Evolutionary conservation across 2,113 vertebrate genomes (phyloP), one percentile per base, ranked within the genome.

Genomic region (Eolophus roseicapilla): DNA sequence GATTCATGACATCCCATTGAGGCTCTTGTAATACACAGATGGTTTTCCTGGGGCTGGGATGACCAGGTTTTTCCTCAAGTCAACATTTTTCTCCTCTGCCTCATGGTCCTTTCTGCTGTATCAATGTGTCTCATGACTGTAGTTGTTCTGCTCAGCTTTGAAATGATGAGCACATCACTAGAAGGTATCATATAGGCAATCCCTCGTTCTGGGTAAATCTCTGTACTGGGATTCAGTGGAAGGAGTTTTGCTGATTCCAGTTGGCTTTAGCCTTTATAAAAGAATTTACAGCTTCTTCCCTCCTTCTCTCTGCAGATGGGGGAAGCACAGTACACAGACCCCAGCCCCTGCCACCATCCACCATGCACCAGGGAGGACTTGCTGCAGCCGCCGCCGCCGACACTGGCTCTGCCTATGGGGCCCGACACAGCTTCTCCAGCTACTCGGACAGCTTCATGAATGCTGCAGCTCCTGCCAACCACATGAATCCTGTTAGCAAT

Each of bases 381-480:
- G 98, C 97, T 0, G 98, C 97, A 0, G 98, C 98, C 0, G 97
- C 98, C 0, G 97, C 98, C 0, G 97, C 98, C 0, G 99, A 99
- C 96, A 98, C 97, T 69, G 86, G 98, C 97, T 98, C 99, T 3
- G 99, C 99, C 75, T 99, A 99, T 1, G 99, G 99, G 28, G 98
- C 99, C 92, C 98, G 99, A 59, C 99, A 99, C 97, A 94, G 99
- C 97, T 99, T 99, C 98, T 99, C 99, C 98, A 99, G 99, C 98
- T 99, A 99, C 97, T 99, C 99, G 0, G 99, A 99, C 91, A 99
- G 98, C 57, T 99, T 99, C 98, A 99, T 99, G 99, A 99, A 98
- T 83, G 98, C 99, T 1, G 97, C 99, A 2, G 99, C 98, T 10
- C 98, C 99, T 44, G 96, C 99, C 97, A 99, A 99, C 98, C 99